Conservation (phyloP, 1,140 invertebrate species). For the Scaptodrosophila lebanonensis region DNA sequence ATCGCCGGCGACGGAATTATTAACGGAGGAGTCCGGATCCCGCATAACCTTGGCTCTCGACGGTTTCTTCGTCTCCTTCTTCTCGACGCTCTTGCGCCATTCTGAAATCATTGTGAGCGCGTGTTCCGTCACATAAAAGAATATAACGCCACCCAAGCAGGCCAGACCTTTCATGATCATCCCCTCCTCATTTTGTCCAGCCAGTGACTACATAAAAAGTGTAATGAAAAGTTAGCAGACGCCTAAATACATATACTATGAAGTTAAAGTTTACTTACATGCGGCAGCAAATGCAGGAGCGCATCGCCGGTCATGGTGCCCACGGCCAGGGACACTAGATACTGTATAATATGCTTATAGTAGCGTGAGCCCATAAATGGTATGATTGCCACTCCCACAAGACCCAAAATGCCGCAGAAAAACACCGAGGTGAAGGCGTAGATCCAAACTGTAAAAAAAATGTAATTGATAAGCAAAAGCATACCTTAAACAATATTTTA, state of each 20-base stretch:
- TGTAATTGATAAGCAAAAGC: neutral
- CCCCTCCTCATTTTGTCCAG: slow-evolving; percentile 68
- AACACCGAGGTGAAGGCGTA: slow-evolving; percentile 89
- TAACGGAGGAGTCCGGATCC: slow-evolving; percentile 78
- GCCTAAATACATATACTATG: neutral
- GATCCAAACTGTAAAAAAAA: slow-evolving; percentile 83
- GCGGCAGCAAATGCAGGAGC: slow-evolving; percentile 93
- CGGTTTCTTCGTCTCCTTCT: slow-evolving; percentile 80
- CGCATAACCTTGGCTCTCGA: slow-evolving; percentile 81
- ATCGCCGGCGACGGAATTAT: slow-evolving; percentile 79
- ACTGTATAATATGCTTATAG: slow-evolving; percentile 93
- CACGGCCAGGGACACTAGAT: slow-evolving; percentile 93
- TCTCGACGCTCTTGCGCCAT: slow-evolving; percentile 84
- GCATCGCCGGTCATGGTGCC: slow-evolving; percentile 95
- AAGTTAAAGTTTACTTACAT: slow-evolving; percentile 81
- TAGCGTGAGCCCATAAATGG: slow-evolving; percentile 93
- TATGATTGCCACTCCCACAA: slow-evolving; percentile 90
- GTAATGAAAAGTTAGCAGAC: neutral
- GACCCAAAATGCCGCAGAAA: slow-evolving; percentile 89
- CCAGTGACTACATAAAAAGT: slow-evolving; percentile 46
- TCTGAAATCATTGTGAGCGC: slow-evolving; percentile 87
- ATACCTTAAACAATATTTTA: neutral
- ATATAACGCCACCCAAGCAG: slow-evolving; percentile 88
- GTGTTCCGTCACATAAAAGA: slow-evolving; percentile 93
- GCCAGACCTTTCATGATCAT: slow-evolving; percentile 91